phyloP scores from a whole-genome alignment of 1,140 invertebrate species.

The Vollenhovia emeryi region DNA sequence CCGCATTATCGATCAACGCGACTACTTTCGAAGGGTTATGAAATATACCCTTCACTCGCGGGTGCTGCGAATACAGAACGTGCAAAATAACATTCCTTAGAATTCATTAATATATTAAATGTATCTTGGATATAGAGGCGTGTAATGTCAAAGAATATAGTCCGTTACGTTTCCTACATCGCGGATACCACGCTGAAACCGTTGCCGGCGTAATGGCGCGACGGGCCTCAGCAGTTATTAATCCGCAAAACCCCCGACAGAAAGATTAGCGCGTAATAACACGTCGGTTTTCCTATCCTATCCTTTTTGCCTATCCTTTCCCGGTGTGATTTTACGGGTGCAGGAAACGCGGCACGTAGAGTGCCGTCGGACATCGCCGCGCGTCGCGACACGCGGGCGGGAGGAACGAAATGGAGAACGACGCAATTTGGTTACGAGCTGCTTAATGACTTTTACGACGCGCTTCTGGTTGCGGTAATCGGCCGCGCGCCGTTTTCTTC shows the following conservation, averaged over 20 bases:
- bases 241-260: not conserved
- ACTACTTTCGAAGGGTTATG: not conserved
- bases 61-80: not conserved
- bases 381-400: too few species aligned
- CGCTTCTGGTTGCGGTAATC: slow-evolving; percentile 63
- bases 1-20: not conserved
- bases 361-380: slow-evolving; percentile 20
- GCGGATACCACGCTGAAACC: not conserved
- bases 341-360: slow-evolving; percentile 11
- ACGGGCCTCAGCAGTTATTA: not conserved
- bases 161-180: not conserved
- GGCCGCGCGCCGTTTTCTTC: slow-evolving; percentile 64
- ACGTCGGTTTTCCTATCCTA: too few species aligned
- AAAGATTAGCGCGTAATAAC: slow-evolving; percentile 31
- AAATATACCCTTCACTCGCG: not conserved
- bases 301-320: slow-evolving; percentile 12
- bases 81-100: not conserved
- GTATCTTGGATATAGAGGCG: not conserved
- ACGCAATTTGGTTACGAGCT: slow-evolving; percentile 68
- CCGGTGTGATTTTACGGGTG: slow-evolving; percentile 3
- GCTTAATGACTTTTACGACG: slow-evolving; percentile 68
- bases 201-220: not conserved
- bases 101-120: slow-evolving; percentile 6
- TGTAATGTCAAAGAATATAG: not conserved
- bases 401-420: not conserved